Base-by-base conservation (phyloP, 2,797 vertebrate genomes). In the Semotilus atromaculatus region DNA sequence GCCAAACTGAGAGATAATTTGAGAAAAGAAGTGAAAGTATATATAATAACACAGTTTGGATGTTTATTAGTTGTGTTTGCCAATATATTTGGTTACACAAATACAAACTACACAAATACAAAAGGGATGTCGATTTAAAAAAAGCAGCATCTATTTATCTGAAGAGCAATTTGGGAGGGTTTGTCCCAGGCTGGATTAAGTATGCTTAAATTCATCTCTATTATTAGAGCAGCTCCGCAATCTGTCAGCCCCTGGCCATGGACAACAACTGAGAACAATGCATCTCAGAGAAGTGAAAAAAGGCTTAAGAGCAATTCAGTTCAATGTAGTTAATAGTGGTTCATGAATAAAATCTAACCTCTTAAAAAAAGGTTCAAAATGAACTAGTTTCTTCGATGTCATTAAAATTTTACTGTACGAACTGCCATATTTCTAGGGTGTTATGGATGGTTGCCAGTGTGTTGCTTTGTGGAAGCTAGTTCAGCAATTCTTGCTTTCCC, bases 1-100 rank as follows among this genome's bases (percentile, higher is more conserved):
- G 98, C 97, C 91, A 99, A 90, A 85, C 98, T 99, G 90, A 10
- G 55, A 87, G 36, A 88, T 36, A 70, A 45, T 34, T 9, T 62
- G 51, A 43, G 53, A n/a, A 68, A 53, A 60, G 29, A 6, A 23
- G 36, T 21, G 68, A 43, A 16, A 62, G 13, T 38, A 26, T 21
- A 68, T 36, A 31, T 36, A 19, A 31, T 3, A 31, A 38, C 29
- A 53, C 78, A 8, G 62, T 51, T 18, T n/a, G 29, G 34, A 26
- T 80, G 26, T 48, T 74, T 74, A 74, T 74, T 53, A 34, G 5
- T 53, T n/a, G 29, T 14, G 19, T 21, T 75, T 16, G 53, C 23
- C 18, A 40, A 26, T 40, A 40, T 26, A 77, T 60, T 40, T 40
- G 23, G 51, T 26, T 34, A 36, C n/a, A n/a, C n/a, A n/a, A n/a